These are phyloP conservation scores for Ernsta delagoae DNA, from an alignment of 2,888 invertebrate species.

Conservation along the genomic window DNA sequence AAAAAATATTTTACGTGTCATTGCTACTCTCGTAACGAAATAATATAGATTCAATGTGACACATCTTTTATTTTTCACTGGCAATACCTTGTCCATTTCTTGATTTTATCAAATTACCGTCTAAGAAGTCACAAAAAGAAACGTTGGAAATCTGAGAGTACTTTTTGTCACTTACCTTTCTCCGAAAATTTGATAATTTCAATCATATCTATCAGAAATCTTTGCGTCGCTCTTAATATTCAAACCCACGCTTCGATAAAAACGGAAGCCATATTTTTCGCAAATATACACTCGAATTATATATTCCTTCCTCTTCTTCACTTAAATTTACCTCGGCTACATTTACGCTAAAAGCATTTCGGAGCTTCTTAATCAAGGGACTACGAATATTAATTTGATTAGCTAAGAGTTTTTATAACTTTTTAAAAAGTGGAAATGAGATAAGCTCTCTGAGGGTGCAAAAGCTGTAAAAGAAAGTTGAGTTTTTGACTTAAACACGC, in stretches of 20 bases:
- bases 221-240: slow-evolving; percentile 60
- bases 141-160: not conserved
- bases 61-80: too few relatives aligned
- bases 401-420: slow-evolving; percentile 74
- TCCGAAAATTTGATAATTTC: slow-evolving; percentile 1
- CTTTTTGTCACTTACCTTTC: slow-evolving; percentile 2
- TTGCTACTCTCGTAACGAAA: too few relatives aligned
- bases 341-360: slow-evolving; percentile 77
- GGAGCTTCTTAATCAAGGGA: slow-evolving; percentile 74
- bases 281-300: slow-evolving; percentile 62
- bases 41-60: too few relatives aligned
- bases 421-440: slow-evolving; percentile 65
- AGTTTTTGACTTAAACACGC: slow-evolving; percentile 49
- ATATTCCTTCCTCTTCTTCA: slow-evolving; percentile 50
- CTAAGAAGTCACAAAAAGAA: not conserved
- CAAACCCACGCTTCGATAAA: slow-evolving; percentile 64
- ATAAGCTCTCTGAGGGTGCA: slow-evolving; percentile 51
- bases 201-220: slow-evolving; percentile 57
- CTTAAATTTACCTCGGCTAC: slow-evolving; percentile 50
- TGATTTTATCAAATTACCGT: too few relatives aligned
- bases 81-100: too few relatives aligned
- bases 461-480: slow-evolving; percentile 55
- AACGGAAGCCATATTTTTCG: slow-evolving; percentile 62
- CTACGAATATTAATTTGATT: slow-evolving; percentile 78
- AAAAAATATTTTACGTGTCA: too few relatives aligned